A percentile compares a stretch with the other conserved stretches of the same genome.
Evolutionary conservation across 2,797 vertebrate genomes (phyloP).

Genomic region (Myoxocephalus aenaeus): DNA sequence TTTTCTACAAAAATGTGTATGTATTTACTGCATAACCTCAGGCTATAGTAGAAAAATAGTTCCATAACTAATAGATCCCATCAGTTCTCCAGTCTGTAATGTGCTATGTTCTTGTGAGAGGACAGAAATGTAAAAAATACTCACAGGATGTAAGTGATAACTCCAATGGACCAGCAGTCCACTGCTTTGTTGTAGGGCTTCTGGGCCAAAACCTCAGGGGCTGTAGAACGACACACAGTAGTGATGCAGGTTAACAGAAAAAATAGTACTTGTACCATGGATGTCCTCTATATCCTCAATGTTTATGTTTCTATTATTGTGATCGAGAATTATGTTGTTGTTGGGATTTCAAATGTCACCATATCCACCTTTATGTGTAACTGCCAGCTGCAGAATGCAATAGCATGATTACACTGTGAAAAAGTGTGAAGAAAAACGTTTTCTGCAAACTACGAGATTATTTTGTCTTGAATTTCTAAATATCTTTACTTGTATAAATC

Average conservation of each 20-base stretch:
- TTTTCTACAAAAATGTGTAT: neutral
- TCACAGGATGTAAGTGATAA: slow-evolving; percentile 97
- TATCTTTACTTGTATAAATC: neutral
- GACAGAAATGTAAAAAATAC: slow-evolving; percentile 58
- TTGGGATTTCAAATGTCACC: neutral
- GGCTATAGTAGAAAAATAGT: neutral
- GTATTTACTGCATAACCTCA: neutral
- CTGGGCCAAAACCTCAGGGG: slow-evolving; percentile 94
- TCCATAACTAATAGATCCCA: neutral
- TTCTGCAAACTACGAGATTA: neutral
- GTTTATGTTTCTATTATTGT: neutral
- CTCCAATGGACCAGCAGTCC: slow-evolving; percentile 98
- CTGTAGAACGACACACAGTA: slow-evolving; percentile 71
- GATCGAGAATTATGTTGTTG: neutral
- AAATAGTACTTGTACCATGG: neutral
- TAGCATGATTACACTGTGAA: too few species aligned
- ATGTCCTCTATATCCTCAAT: neutral
- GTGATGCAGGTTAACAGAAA: neutral
- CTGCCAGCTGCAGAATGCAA: too few species aligned
- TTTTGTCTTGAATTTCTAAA: neutral
- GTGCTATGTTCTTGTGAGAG: neutral
- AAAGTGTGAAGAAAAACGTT: neutral
- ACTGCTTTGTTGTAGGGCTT: slow-evolving; percentile 97
- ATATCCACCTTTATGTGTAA: too few species aligned
- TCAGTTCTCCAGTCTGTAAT: neutral